These are phyloP conservation scores for Macrobrachium rosenbergii DNA, from an alignment of 1,140 invertebrate species.

Conservation along the genomic window DNA sequence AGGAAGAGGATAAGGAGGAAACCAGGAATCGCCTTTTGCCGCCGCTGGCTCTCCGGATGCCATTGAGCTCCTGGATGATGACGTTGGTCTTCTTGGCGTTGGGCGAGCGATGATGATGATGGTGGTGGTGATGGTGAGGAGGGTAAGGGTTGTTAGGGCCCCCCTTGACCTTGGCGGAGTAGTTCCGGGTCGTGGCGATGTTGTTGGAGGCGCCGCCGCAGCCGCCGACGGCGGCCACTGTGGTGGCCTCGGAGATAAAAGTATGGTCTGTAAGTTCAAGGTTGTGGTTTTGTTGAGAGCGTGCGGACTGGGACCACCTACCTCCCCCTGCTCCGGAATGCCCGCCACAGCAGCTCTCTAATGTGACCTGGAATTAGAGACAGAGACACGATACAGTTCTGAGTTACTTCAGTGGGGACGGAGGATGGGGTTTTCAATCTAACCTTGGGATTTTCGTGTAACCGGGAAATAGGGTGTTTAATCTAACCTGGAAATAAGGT, in stretches of 20 bases:
- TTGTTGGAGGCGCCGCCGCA: too few species aligned
- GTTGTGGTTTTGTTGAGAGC: slow-evolving; percentile 48
- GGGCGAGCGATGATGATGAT: not conserved
- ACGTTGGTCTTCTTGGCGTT: not conserved
- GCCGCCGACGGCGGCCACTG: slow-evolving; percentile 5
- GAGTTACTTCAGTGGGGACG: not conserved
- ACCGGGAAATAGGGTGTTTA: too few species aligned
- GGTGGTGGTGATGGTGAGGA: slow-evolving; percentile 29
- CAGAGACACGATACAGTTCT: not conserved
- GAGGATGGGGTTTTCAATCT: too few species aligned
- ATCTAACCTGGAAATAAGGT: not conserved
- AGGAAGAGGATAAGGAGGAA: not conserved
- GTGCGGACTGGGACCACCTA: slow-evolving; percentile 48
- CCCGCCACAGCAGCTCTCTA: slow-evolving; percentile 50
- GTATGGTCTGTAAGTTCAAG: slow-evolving; percentile 59
- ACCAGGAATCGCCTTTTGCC: not conserved
- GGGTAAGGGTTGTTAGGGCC: too few species aligned
- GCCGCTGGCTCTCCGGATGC: not conserved
- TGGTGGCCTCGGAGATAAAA: slow-evolving; percentile 26
- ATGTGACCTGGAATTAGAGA: slow-evolving; percentile 40
- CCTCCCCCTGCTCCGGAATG: slow-evolving; percentile 34
- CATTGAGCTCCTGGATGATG: slow-evolving; percentile 4
- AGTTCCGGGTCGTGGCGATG: too few species aligned
- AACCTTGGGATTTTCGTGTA: too few species aligned
- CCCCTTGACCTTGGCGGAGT: too few species aligned